Conservation (phyloP, 2,797 vertebrate genomes). For the Heterohyrax brucei region DNA sequence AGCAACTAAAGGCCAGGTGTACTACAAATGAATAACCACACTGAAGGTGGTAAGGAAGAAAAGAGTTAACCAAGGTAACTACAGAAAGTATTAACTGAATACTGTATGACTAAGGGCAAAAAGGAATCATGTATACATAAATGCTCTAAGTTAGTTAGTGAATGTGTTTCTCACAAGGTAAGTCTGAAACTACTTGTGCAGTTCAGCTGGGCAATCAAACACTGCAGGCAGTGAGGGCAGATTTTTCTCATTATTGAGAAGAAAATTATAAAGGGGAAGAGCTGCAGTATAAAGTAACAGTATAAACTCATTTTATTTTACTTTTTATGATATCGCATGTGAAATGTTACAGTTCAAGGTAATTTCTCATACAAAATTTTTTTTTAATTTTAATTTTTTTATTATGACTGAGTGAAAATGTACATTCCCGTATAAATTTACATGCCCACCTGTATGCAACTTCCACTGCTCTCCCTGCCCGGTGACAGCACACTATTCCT, state of each 20-base stretch:
- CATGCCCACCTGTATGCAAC: too few species aligned
- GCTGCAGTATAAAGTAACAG: not conserved
- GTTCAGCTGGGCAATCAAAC: not conserved
- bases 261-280: not conserved
- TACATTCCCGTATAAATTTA: too few species aligned
- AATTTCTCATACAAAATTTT: too few species aligned
- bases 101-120: not conserved
- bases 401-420: too few species aligned
- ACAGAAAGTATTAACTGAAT: constrained; percentile 43
- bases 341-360: too few species aligned
- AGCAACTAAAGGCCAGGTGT: not conserved
- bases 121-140: not conserved
- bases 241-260: constrained; percentile 11
- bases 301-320: too few species aligned
- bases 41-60: not conserved
- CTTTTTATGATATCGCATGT: too few species aligned
- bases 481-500: too few species aligned
- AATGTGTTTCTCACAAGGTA: not conserved
- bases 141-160: not conserved
- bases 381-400: too few species aligned
- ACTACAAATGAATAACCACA: not conserved
- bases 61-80: not conserved
- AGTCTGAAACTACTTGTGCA: not conserved
- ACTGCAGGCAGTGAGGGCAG: not conserved
- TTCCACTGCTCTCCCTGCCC: too few species aligned